Base-by-base conservation (phyloP, 2,797 vertebrate species). In the Microctenopoma lineatum region DNA sequence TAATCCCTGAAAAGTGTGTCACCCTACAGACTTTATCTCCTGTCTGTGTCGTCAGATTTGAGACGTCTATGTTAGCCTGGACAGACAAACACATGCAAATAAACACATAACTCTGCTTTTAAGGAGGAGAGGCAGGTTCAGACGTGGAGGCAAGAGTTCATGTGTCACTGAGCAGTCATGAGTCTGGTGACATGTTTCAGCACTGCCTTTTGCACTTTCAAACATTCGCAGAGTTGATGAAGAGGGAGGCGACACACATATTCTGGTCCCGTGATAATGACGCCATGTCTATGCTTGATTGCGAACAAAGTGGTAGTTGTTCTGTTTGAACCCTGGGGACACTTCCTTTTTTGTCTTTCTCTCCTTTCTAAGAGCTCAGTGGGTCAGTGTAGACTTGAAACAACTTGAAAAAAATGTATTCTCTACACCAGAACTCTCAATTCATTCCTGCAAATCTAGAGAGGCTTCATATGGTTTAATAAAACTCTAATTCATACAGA, bases 281-380 rank as follows among this genome's bases (percentile, higher is more conserved):
- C 73, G 62, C 89, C 83, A 91, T 72, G 60, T 75, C 68, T 81
- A 14, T 41, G 42, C 73, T 84, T 83, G 83, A 88, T 66, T 86
- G 78, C 45, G 70, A 87, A 89, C 88, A 88, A 72, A 83, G 69
- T 53, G 63, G 46, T 54, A 26, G 76, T 88, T 90, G 81, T 84
- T 87, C 67, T 73, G 48, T 16, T 45, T 52, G 46, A 73, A 72
- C 70, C 69, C n/a, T 15, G 60, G 67, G 63, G 70, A 81, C 56
- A 51, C 69, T 77, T 77, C 75, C 75, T 61, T 56, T 21, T 70
- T 60, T 51, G 72, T 18, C 62, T 75, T 58, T 51, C 59, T 66
- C 62, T 51, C 27, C 18, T 48, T 73, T 41, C 46, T 42, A 50
- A 63, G 51, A 75, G 50, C 76, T 76, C 67, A 68, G 56, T 36